Conservation (phyloP, 2,888 invertebrate species). For the Eupithecia subfuscata region DNA sequence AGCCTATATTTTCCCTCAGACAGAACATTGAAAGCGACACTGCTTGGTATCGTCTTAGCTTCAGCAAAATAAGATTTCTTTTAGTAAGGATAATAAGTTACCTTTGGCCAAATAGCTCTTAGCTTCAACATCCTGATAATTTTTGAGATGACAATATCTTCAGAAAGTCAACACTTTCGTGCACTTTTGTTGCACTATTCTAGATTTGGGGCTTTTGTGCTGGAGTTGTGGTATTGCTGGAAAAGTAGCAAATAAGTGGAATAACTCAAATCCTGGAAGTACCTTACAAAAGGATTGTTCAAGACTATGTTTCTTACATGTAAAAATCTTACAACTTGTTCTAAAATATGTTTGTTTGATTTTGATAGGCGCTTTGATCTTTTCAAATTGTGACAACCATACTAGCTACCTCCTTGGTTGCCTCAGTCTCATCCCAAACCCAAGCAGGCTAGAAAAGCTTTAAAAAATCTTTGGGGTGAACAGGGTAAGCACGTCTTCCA, state of each 20-base stretch:
- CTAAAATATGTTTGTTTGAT: not conserved
- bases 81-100: slow-evolving; percentile 41
- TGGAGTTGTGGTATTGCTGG: not conserved
- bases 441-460: not conserved
- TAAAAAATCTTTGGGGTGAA: too few relatives aligned
- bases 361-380: not conserved
- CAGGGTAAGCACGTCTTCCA: too few relatives aligned
- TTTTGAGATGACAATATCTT: not conserved
- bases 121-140: slow-evolving; percentile 41
- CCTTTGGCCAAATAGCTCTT: slow-evolving; percentile 42
- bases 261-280: not conserved
- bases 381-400: not conserved
- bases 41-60: slow-evolving; percentile 35
- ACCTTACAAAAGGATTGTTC: not conserved
- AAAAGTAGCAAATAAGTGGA: not conserved
- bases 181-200: not conserved
- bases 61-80: slow-evolving; percentile 31
- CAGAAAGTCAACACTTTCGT: not conserved
- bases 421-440: not conserved
- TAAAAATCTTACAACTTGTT: not conserved
- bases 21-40: slow-evolving; percentile 25
- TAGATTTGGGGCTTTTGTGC: not conserved
- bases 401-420: not conserved
- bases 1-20: slow-evolving; percentile 9
- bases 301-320: not conserved